These are phyloP conservation scores for Dolichoris vasculosae DNA, from an alignment of 1,140 invertebrate species.

Conservation along the genomic window DNA sequence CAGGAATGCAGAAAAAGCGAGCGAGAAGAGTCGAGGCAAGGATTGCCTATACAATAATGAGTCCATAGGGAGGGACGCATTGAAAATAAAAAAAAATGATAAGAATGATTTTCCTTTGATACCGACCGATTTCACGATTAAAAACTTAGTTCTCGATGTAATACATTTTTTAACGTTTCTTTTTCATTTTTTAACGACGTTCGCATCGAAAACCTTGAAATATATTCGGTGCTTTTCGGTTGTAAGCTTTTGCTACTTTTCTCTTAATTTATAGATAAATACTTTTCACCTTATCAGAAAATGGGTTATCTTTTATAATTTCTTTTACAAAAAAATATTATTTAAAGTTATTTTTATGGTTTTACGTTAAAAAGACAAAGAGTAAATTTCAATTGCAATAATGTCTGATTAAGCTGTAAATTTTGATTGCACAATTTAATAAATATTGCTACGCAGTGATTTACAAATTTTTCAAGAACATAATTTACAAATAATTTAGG, in stretches of 20 bases:
- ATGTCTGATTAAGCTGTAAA: background rate
- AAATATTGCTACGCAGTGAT: background rate
- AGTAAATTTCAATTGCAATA: background rate
- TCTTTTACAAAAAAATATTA: too few relatives aligned
- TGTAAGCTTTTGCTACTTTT: too few relatives aligned
- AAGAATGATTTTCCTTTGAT: background rate
- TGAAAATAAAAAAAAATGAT: background rate
- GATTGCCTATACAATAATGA: background rate
- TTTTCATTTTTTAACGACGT: too few relatives aligned
- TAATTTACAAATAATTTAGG: background rate
- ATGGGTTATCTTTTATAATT: background rate
- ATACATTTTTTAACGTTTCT: too few relatives aligned
- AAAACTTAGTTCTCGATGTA: too few relatives aligned
- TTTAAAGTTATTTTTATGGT: too few relatives aligned
- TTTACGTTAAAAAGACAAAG: background rate
- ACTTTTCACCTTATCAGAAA: background rate
- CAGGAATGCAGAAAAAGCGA: slow-evolving; percentile 11
- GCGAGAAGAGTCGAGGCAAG: background rate
- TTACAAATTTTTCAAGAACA: background rate
- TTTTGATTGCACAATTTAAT: background rate
- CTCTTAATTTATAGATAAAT: background rate
- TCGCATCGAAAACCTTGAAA: too few relatives aligned
- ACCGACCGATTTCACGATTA: background rate
- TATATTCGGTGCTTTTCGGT: too few relatives aligned
- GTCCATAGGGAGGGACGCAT: background rate